Base-by-base conservation (phyloP, 2,797 vertebrate genomes). In the Alectoris magna region DNA sequence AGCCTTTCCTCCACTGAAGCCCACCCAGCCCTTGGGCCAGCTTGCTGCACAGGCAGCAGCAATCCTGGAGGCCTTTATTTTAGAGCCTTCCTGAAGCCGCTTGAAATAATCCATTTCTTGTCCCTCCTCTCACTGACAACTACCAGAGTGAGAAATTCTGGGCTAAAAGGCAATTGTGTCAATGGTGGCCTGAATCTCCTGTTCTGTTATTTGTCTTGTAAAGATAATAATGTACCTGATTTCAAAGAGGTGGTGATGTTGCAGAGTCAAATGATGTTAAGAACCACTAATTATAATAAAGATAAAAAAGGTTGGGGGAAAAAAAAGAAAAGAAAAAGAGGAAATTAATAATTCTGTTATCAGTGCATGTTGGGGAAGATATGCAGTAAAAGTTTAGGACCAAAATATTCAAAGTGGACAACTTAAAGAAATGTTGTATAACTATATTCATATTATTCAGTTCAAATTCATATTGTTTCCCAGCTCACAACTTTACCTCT, bases 81-180 rank as follows among this genome's bases (percentile, higher is more conserved):
- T 84, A 79, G 93, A 95, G 44, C 15, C 38, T 94, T 96, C 95
- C 60, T 53, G 77, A 93, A 90, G 31, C 38, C 24, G 70, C 64
- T 72, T 0, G 1, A 87, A 84, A 48, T 21, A 91, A 86, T 84
- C 31, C 1, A 16, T 80, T 95, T 86, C 71, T 76, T 87, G 39
- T 63, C 27, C 62, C 9, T 87, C 12, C 7, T 83, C 51, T 84
- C 1, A 0, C 22, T 0, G 14, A 73, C 29, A 70, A 55, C 22
- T 56, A 88, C 31, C 34, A 55, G 41, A 58, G 64, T 84, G 63
- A 62, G 56, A 91, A 82, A 53, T 21, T 10, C 34, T 77, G 36
- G 4, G 11, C 56, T 70, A 72, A 70, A 84, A 92, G 41, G 78
- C 29, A 13, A 43, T 84, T 82, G 53, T 91, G 81, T 27, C 21